Evolutionary conservation across 2,797 vertebrate species (phyloP).

Genomic region (Acanthurus leucopareius): DNA sequence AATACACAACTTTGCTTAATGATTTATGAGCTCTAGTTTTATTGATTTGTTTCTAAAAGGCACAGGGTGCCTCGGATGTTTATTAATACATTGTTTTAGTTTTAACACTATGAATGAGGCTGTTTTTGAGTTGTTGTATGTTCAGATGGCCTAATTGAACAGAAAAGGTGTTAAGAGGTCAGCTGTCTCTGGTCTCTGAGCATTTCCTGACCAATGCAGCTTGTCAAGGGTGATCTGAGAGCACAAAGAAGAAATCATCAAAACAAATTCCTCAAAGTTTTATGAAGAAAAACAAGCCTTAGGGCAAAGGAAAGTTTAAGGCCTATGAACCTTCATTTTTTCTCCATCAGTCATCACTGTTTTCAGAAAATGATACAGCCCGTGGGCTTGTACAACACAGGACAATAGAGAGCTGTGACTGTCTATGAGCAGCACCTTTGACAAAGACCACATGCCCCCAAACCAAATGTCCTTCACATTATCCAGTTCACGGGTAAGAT

Average conservation of each 20-base stretch:
- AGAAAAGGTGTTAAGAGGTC: not conserved
- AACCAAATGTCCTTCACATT: not conserved
- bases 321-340: not conserved
- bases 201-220: not conserved
- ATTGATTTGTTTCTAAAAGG: not conserved
- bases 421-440: not conserved
- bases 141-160: not conserved
- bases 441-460: not conserved
- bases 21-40: not conserved
- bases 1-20: no score
- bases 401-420: not conserved
- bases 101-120: not conserved
- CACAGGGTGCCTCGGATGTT: not conserved
- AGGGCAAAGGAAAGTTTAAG: not conserved
- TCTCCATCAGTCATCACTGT: not conserved
- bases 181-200: not conserved
- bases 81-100: not conserved
- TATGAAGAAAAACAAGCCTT: constrained; percentile 9
- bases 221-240: not conserved
- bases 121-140: not conserved
- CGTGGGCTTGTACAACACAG: not conserved
- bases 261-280: constrained; percentile 1
- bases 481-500: not conserved
- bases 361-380: not conserved
- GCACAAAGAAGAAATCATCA: not conserved